Percentiles rank a stretch among this genome's conserved stretches.
phyloP scores from a whole-genome alignment of 2,888 invertebrate species.

The Cylloceria caligata region DNA sequence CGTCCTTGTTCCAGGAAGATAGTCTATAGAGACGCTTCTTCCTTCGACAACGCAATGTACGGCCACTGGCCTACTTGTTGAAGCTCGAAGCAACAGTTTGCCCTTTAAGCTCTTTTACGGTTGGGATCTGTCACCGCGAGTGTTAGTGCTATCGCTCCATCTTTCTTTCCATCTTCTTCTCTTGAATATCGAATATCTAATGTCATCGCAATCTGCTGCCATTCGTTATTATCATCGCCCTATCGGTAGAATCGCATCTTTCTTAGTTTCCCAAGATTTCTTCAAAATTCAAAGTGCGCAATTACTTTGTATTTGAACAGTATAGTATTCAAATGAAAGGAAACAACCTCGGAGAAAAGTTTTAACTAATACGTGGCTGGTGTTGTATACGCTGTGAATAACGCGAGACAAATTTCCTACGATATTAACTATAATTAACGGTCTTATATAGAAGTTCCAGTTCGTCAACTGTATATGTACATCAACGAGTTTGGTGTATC shows the following conservation, averaged over 20 bases:
- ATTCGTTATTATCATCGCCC: neutral
- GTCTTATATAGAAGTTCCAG: neutral
- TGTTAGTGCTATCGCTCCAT: conserved; percentile 27
- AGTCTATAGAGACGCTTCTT: conserved; percentile 18
- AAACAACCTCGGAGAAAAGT: no score
- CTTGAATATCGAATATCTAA: neutral
- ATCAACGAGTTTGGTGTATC: neutral
- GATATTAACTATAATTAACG: conserved; percentile 12
- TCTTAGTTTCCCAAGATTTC: neutral
- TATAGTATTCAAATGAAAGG: no score
- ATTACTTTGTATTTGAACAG: no score
- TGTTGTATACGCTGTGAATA: no score
- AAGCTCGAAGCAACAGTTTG: conserved; percentile 84
- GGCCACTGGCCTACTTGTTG: conserved; percentile 80
- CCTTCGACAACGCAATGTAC: conserved; percentile 21
- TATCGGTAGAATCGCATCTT: neutral
- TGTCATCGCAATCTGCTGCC: neutral
- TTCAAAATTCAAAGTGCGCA: neutral
- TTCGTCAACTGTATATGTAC: neutral
- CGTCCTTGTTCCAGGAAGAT: conserved; percentile 17
- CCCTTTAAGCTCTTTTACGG: conserved; percentile 74
- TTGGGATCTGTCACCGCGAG: conserved; percentile 12
- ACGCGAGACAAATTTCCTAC: neutral
- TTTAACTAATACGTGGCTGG: no score
- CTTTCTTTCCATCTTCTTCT: conserved; percentile 13